Evolutionary conservation across 2,113 vertebrate genomes (phyloP), one percentile per base, ranked within the genome.

Genomic region (Laterallus jamaicensis): DNA sequence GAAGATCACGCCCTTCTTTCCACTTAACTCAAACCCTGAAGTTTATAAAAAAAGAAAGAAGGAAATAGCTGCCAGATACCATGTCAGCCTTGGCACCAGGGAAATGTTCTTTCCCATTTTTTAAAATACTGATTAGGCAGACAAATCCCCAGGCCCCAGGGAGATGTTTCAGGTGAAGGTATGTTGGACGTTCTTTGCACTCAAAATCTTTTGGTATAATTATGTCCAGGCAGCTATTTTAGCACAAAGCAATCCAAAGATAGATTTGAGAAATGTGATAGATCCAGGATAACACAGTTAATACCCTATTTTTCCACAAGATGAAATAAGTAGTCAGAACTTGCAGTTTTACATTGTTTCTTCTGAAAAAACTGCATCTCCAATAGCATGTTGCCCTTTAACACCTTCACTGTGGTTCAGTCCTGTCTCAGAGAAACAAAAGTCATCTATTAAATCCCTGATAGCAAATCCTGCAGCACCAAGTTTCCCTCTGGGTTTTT

Each of bases 281-380:
- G 75, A 59, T 91, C 40, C 47, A 69, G 31, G 77, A 76, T 92
- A 85, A 32, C 37, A 69, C 78, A 82, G 12, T 16, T 85, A 91
- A 62, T 89, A 71, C 49, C 44, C 24, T 60, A 5, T 79, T 93
- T 86, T 69, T 75, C 89, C 74, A 24, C 47, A 77, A 77, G 66
- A 88, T 92, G 16, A 90, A 90, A 69, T 52, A 75, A 93, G 58
- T 49, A 85, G 91, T 76, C 67, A 91, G 67, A 89, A 87, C 54
- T 82, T 78, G 15, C n/a, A 76, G 35, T 68, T 91, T 78, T 62
- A 69, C 49, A 40, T 88, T 1, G 52, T 89, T 91, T 91, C 11
- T 22, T 79, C 64, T 66, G 62, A 83, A 92, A 92, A 92, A 92
- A 28, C 69, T 78, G 10, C 40, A 35, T 84, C 54, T 93, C 62